phyloP scores from a whole-genome alignment of 2,797 vertebrate species.

The Sebastes matsubarae region DNA sequence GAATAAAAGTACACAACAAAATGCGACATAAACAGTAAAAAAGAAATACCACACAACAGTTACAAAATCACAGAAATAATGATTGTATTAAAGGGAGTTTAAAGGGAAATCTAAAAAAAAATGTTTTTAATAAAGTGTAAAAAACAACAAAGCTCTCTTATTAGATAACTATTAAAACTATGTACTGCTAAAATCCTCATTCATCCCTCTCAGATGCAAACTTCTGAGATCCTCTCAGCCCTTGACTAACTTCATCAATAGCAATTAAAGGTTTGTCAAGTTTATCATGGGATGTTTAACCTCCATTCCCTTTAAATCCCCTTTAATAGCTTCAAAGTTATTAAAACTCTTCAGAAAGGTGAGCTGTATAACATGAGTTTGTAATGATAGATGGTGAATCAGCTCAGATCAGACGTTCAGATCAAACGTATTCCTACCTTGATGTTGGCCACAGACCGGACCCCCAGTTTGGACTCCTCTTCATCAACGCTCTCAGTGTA shows the following conservation, averaged over 20 bases:
- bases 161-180: background rate
- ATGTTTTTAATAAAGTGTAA: background rate
- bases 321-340: background rate
- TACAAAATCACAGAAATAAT: background rate
- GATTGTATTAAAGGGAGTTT: background rate
- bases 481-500: conserved; percentile 80
- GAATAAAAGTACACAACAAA: background rate
- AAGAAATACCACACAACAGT: background rate
- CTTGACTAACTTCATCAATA: background rate
- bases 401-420: no score
- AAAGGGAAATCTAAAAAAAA: background rate
- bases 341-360: no score
- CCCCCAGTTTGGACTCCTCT: conserved; percentile 67
- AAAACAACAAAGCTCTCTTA: background rate
- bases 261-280: background rate
- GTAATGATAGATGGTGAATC: no score
- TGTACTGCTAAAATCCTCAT: background rate
- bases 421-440: conserved; percentile 49
- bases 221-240: background rate
- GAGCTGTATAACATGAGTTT: no score
- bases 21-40: background rate
- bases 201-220: background rate
- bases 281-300: background rate
- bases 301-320: background rate
- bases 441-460: conserved; percentile 32